phyloP scores from a whole-genome alignment of 2,888 invertebrate genomes.

The Loripinus fragilis region DNA sequence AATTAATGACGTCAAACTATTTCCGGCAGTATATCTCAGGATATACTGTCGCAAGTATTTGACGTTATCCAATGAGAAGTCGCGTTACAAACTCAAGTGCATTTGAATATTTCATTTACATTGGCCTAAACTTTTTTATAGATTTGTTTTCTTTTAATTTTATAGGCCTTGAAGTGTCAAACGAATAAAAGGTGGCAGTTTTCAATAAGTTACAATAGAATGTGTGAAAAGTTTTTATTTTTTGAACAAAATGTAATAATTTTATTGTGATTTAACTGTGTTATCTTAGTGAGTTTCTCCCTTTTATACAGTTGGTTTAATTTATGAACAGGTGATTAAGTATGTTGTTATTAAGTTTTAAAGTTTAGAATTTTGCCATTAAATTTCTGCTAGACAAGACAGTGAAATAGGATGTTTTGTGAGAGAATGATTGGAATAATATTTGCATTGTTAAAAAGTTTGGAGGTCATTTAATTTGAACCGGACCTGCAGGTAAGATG shows the following conservation, averaged over 20 bases:
- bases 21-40: too few relatives aligned
- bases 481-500: too few relatives aligned
- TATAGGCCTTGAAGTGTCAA: constrained; percentile 6
- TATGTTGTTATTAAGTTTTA: constrained; percentile 9
- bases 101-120: too few relatives aligned
- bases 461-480: too few relatives aligned
- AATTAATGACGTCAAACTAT: too few relatives aligned
- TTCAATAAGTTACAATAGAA: not conserved
- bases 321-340: constrained; percentile 3
- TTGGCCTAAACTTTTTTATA: not conserved
- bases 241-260: not conserved
- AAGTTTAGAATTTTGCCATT: not conserved
- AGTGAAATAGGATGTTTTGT: too few relatives aligned
- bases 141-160: constrained; percentile 52
- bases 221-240: not conserved
- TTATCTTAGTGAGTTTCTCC: constrained; percentile 5
- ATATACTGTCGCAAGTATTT: too few relatives aligned
- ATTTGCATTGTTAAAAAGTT: too few relatives aligned
- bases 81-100: too few relatives aligned
- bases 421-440: too few relatives aligned
- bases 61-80: too few relatives aligned
- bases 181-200: not conserved
- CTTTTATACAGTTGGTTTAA: not conserved
- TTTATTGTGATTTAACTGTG: not conserved
- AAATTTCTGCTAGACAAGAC: too few relatives aligned